Percentiles rank a stretch among this genome's conserved stretches.
Conservation (phyloP, 2,797 vertebrate genomes). For the Xerus rutilus region DNA sequence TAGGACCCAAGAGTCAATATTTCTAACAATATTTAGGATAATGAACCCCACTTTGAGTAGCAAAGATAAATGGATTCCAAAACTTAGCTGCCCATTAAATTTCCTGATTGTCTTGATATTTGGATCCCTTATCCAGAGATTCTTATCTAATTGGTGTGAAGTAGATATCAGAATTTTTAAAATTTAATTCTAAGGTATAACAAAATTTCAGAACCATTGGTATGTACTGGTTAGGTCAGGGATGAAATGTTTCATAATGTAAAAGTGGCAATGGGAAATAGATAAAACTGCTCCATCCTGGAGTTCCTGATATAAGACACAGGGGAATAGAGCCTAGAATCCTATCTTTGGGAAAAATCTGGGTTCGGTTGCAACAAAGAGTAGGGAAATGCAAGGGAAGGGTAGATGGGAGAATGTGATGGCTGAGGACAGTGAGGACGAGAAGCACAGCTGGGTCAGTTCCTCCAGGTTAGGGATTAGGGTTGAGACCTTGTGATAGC, state of each 20-base stretch:
- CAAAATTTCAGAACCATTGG: conserved; percentile 23
- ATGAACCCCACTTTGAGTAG: neutral
- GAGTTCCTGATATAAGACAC: neutral
- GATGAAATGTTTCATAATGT: neutral
- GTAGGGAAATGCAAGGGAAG: conserved; percentile 20
- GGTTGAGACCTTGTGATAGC: neutral
- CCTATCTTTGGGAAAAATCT: neutral
- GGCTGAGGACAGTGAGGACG: neutral
- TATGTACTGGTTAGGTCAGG: neutral
- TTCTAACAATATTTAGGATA: conserved; percentile 11
- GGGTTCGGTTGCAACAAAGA: neutral
- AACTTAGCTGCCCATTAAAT: conserved; percentile 2
- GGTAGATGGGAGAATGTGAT: neutral
- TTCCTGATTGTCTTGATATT: conserved; percentile 28
- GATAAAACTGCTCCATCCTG: neutral
- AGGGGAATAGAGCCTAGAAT: neutral
- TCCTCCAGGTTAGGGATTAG: neutral
- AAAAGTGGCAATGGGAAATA: neutral
- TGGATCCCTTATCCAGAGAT: conserved; percentile 19
- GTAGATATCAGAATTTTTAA: neutral
- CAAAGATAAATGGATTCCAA: conserved; percentile 40
- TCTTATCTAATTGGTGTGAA: neutral
- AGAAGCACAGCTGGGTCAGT: neutral
- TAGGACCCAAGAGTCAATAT: neutral
- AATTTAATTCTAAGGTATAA: conserved; percentile 35